Percentiles rank a stretch among this genome's conserved stretches.
Evolutionary conservation across 2,113 vertebrate genomes (phyloP).

Genomic region (Alligator sinensis): DNA sequence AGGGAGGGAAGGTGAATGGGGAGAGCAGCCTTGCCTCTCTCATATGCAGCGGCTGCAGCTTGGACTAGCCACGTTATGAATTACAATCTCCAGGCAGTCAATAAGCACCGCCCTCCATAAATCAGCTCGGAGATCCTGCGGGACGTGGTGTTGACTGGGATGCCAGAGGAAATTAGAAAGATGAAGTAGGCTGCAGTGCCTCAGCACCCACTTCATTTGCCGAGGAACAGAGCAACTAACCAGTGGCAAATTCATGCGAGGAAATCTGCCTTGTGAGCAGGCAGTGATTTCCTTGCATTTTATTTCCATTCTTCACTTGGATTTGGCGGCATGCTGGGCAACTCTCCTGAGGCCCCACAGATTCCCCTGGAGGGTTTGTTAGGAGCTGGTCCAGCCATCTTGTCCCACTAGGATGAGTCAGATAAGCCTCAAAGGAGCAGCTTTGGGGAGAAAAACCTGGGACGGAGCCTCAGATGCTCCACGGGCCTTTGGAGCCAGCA

Average conservation of each 20-base stretch:
- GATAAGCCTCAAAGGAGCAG: too few relatives aligned
- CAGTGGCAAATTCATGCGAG: not conserved
- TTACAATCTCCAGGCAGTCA: not conserved
- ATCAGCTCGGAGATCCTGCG: rapidly evolving
- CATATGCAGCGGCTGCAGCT: not conserved
- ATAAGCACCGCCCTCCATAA: not conserved
- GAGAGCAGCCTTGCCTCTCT: not conserved
- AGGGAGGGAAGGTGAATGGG: not conserved
- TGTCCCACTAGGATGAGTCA: too few relatives aligned
- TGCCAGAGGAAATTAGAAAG: not conserved
- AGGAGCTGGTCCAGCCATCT: too few relatives aligned
- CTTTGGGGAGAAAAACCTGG: too few relatives aligned
- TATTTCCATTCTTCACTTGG: not conserved
- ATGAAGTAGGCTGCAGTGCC: rapidly evolving
- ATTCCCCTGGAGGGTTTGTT: too few relatives aligned
- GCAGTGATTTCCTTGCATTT: constrained; percentile 43
- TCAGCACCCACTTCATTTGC: not conserved
- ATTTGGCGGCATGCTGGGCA: too few relatives aligned
- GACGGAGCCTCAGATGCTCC: too few relatives aligned
- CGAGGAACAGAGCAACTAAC: not conserved
- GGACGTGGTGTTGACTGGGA: not conserved
- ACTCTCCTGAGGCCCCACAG: too few relatives aligned
- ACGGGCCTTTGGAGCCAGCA: too few relatives aligned
- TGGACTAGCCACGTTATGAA: not conserved
- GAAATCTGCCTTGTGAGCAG: not conserved